Base-by-base conservation (phyloP, 2,113 vertebrate species). In the Numida meleagris region DNA sequence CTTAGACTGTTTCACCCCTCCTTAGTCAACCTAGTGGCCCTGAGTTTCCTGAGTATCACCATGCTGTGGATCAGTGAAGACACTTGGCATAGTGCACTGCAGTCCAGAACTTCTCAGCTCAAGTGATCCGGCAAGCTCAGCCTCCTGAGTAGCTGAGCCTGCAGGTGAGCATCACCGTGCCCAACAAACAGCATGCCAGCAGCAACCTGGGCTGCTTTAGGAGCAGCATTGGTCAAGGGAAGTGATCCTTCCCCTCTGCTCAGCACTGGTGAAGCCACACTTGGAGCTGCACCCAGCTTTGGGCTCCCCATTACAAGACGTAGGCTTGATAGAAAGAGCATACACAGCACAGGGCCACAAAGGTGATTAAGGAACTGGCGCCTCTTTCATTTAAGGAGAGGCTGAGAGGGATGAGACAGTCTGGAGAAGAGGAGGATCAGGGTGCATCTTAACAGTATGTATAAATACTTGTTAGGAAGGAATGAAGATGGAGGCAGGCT, bases 131-230 rank as follows among this genome's bases (percentile, higher is more conserved):
- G 23, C 0, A 7, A 42, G 57, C 36, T 65, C 7, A 6, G 48
- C 33, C 67, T 74, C 62, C 14, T 38, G 23, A 19, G 48, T 23
- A 85, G 57, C 57, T 71, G 33, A 46, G 40, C 48, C 33, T 29
- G 18, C 46, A 75, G 34, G 58, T 1, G 1, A 12, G 65, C 36
- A 48, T 33, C 27, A 43, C 21, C 21, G 51, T 0, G 0, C 38
- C 50, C 50, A 48, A 75, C 42, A 59, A 40, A 36, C 50, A 46
- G 70, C 57, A 46, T 8, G 5, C 50, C 48, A 74, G 13, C 40
- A 70, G 48, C 50, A 63, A 57, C 62, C 63, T 77, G 76, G 31
- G 31, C 58, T 86, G 63, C 43, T 21, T 21, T 23, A 59, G 17
- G 25, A 76, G 29, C 8, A 75, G 13, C 45, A 42, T 1, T 67